Conservation (phyloP, 2,113 vertebrate species). For the Cyphomyrus discorhynchus region DNA sequence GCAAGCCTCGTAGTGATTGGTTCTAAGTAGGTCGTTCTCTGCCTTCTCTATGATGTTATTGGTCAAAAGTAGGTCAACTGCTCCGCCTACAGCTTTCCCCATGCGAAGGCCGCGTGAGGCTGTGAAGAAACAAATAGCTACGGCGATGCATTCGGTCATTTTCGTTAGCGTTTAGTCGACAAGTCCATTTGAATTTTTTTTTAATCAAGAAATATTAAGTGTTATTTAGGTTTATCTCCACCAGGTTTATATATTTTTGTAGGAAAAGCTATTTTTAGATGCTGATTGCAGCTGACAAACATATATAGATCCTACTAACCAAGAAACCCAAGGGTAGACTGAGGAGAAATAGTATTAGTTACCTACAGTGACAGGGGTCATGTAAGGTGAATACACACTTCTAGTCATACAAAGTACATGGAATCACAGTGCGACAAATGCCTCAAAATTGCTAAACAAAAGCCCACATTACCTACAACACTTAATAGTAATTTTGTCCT, state of each 20-base stretch:
- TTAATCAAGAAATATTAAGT: not conserved
- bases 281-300: not conserved
- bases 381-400: not conserved
- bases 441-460: not conserved
- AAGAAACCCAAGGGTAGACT: not conserved
- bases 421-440: not conserved
- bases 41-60: slow-evolving; percentile 41
- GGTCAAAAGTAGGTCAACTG: slow-evolving; percentile 60
- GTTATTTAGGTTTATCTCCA: not conserved
- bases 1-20: slow-evolving; percentile 52
- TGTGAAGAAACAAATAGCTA: slow-evolving; percentile 27
- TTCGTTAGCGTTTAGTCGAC: slow-evolving; percentile 31
- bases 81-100: slow-evolving; percentile 58
- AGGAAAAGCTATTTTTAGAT: not conserved
- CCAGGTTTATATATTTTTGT: not conserved
- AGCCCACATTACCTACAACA: not conserved
- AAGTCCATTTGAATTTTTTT: not conserved
- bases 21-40: slow-evolving; percentile 61
- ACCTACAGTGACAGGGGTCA: not conserved
- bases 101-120: slow-evolving; percentile 64
- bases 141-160: slow-evolving; percentile 23
- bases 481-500: not conserved
- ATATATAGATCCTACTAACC: not conserved
- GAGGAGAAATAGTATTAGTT: not conserved
- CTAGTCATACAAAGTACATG: not conserved